Base-by-base conservation (phyloP, 2,113 vertebrate genomes). In the Athene noctua region DNA sequence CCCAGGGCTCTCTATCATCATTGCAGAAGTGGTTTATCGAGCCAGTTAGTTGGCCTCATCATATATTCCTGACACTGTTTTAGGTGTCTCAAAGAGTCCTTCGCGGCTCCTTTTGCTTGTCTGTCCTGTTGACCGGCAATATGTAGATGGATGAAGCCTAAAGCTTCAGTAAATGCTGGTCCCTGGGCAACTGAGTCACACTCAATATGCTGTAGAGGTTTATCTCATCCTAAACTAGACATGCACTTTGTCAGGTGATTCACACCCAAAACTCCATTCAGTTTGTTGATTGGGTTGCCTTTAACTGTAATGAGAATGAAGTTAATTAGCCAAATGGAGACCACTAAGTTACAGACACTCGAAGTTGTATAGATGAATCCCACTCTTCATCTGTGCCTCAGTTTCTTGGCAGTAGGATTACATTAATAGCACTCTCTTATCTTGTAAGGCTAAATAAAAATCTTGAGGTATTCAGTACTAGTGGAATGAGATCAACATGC, bases 1-100 rank as follows among this genome's bases (percentile, higher is more conserved):
- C 13, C 9, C n/a, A 36, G 66, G 12, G 5, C 2, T 17, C 12
- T 52, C 23, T 38, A 27, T 7, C 3, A 2, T 5, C 2, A 4
- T 1, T 38, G 25, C 9, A 38, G 62, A 62, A 66, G 34, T 30
- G 18, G 14, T 29, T 29, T 44, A 16, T 74, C 21, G 10, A 72
- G 27, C 27, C n/a, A 12, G 7, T 32, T 49, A 3, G 0, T 3
- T 58, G 71, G 6, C 16, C n/a, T 59, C 12, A 47, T 15, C 22
- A 4, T 26, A 47, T 30, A 5, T 30, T n/a, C 52, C 36, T 71
- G 61, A 13, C 10, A 9, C 10, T 7, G 3, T 88, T 77, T 81
- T 10, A 22, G 22, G 3, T 25, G 8, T 65, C 20, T 65, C 25
- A 40, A 61, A 42, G 13, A 23, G 7, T 83, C 25, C 34, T 73